Percentiles rank a stretch among this genome's conserved stretches.
Conservation (phyloP, 2,113 vertebrate genomes). For the Trogon melanurus region DNA sequence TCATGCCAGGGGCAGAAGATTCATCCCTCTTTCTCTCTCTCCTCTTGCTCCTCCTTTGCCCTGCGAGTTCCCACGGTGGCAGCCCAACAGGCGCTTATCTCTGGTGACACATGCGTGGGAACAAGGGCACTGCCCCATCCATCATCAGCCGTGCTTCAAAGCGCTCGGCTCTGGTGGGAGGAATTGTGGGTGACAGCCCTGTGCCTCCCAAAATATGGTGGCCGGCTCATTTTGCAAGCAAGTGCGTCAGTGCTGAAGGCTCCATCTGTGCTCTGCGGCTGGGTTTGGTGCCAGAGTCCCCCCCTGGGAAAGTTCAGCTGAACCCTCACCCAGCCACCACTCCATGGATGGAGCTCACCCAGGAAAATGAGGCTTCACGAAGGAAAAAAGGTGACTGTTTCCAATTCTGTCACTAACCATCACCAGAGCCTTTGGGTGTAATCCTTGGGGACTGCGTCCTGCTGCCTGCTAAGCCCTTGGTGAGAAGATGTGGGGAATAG, state of each 20-base stretch:
- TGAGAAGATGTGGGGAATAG: not conserved
- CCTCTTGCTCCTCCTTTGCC: not conserved
- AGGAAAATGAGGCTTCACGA: not conserved
- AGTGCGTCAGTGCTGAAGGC: not conserved
- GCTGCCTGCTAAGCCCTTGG: not conserved
- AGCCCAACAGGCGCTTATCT: not conserved
- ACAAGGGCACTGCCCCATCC: not conserved
- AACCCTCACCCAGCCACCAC: not conserved
- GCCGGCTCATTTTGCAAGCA: accelerated
- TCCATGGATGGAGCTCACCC: not conserved
- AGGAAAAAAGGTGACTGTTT: not conserved
- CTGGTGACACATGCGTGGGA: accelerated
- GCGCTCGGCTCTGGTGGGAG: not conserved
- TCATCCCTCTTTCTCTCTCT: not conserved
- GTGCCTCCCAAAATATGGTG: accelerated
- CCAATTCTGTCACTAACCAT: not conserved
- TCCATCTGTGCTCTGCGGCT: accelerated
- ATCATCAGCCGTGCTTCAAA: not conserved
- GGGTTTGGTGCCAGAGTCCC: not conserved
- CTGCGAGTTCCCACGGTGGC: not conserved
- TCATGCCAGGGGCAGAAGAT: not conserved
- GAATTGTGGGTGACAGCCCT: not conserved
- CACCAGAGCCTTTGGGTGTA: not conserved
- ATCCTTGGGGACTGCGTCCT: not conserved
- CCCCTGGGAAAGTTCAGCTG: not conserved